Base-by-base conservation (phyloP, 2,113 vertebrate species). In the Callipepla squamata region DNA sequence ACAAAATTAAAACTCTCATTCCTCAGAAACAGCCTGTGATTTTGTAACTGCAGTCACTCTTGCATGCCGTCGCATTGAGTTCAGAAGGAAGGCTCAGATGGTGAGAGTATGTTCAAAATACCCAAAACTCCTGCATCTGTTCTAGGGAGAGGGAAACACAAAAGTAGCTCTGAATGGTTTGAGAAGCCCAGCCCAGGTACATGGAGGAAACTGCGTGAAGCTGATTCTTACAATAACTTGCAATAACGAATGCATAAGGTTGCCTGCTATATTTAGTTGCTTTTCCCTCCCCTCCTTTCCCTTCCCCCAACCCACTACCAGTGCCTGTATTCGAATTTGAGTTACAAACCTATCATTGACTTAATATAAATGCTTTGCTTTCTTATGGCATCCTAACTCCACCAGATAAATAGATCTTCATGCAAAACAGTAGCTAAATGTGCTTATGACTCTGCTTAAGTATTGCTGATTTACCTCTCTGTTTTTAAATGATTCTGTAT, bases 181-280 rank as follows among this genome's bases (percentile, higher is more conserved):
- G 75, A 21, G 66, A 79, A 81, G 30, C 78, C 0, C 0, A 87
- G 53, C 36, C 78, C 67, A 82, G 78, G 30, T 34, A 19, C 16
- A 5, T 51, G 48, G 67, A 82, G 87, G 63, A 94, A 95, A 62
- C 67, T 50, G 53, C 15, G 5, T 47, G 44, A 83, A 34, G 34
- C 55, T 70, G 34, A 17, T 83, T 90, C 68, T 55, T 67, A 63
- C 42, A 78, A 58, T 50, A 20, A 42, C 63, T 55, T 67, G 59
- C 42, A 78, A 58, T 50, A 20, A 42, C 80, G 65, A 0, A 0
- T 85, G 76, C 47, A 26, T 83, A 77, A 90, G 34, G 42, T 73
- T 20, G 36, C 34, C 76, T 90, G 80, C 85, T 96, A 86, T 92
- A 86, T 95, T 94, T 94, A 95, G 80, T 55, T 40, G 15, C 11